Evolutionary conservation across 2,888 invertebrate species (phyloP).

Genomic region (Drosophila ezoana): DNA sequence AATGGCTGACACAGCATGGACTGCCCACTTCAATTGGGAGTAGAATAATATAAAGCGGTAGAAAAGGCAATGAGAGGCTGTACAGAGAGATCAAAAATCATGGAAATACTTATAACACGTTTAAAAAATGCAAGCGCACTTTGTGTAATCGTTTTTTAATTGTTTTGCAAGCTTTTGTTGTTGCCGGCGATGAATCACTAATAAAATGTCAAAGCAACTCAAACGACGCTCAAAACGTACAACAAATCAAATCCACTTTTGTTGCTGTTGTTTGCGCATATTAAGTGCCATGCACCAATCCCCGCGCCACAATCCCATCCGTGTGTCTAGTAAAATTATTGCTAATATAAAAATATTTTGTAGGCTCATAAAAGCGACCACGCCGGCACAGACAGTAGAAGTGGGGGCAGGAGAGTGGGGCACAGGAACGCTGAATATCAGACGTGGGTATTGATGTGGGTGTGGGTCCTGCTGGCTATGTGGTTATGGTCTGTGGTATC

Average conservation of each 20-base stretch:
- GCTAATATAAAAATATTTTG: conserved; percentile 82
- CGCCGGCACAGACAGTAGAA: conserved; percentile 36
- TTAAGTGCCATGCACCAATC: conserved; percentile 44
- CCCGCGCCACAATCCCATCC: conserved; percentile 28
- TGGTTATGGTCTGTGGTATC: conserved; percentile 26
- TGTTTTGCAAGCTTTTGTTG: conserved; percentile 55
- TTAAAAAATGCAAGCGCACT: conserved; percentile 23
- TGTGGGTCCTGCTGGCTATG: conserved; percentile 33
- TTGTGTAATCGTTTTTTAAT: conserved; percentile 69
- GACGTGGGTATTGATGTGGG: conserved; percentile 11
- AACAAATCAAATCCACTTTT: conserved; percentile 67
- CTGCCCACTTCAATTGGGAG: conserved; percentile 59
- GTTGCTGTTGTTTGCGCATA: conserved; percentile 56
- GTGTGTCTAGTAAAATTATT: conserved; percentile 77
- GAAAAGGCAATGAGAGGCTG: conserved; percentile 8
- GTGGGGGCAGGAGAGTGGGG: not conserved
- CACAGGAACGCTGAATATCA: conserved; percentile 18
- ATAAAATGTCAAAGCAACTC: conserved; percentile 59
- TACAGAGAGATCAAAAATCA: not conserved
- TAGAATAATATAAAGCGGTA: conserved; percentile 27
- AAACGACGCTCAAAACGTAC: conserved; percentile 54
- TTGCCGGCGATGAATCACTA: conserved; percentile 54
- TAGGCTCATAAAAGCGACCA: conserved; percentile 79
- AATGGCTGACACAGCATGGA: conserved; percentile 74
- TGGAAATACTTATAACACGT: conserved; percentile 17